Percentiles rank a stretch among this genome's conserved stretches.
Conservation (phyloP, 1,140 invertebrate species). For the Saxidomus purpurata region DNA sequence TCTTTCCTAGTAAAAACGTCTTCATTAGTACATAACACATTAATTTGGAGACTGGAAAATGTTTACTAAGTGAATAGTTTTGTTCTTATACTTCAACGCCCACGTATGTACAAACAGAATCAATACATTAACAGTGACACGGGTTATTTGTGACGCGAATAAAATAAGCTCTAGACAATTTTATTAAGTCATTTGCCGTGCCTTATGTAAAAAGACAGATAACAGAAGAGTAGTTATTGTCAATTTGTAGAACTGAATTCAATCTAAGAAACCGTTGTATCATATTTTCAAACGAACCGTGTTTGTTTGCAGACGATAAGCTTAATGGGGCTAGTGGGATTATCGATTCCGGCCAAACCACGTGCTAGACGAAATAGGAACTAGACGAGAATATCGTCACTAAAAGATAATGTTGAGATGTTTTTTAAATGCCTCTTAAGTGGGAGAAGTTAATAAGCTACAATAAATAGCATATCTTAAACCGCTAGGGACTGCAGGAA, state of each 20-base stretch:
- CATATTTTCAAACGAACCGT: not conserved
- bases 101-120: too few relatives aligned
- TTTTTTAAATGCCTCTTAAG: not conserved
- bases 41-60: too few relatives aligned
- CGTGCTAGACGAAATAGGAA: not conserved
- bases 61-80: too few relatives aligned
- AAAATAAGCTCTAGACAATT: not conserved
- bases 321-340: not conserved
- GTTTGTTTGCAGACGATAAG: slow-evolving; percentile 12
- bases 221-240: not conserved
- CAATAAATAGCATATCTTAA: not conserved
- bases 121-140: not conserved
- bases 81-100: too few relatives aligned
- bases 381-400: not conserved
- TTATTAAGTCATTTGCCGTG: not conserved
- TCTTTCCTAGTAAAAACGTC: too few relatives aligned
- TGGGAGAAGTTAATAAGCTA: not conserved
- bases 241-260: not conserved
- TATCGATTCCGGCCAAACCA: not conserved
- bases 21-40: too few relatives aligned
- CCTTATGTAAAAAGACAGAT: not conserved
- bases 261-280: not conserved
- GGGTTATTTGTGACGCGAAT: not conserved
- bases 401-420: not conserved
- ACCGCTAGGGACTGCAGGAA: not conserved